A percentile compares a stretch with the other conserved stretches of the same genome.
phyloP scores from a whole-genome alignment of 2,797 vertebrate genomes.

The Pseudochirops cupreus region DNA sequence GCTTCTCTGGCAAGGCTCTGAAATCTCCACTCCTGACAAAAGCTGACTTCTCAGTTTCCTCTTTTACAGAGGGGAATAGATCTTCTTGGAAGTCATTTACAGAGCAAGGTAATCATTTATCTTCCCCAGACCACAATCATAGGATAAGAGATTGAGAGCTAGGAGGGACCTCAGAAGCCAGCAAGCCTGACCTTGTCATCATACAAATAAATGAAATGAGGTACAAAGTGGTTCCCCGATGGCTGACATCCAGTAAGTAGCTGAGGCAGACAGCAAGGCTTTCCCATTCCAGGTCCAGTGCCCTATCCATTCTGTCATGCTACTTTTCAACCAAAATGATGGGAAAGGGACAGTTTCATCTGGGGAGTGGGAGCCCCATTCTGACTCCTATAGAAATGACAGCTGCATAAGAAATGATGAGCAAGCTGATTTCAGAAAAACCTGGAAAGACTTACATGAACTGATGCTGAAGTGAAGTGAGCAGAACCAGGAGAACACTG shows the following conservation, averaged over 20 bases:
- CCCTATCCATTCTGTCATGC: background rate
- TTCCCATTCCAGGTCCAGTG: background rate
- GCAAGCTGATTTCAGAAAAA: too few relatives aligned
- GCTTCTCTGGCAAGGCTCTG: background rate
- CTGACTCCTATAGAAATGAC: background rate
- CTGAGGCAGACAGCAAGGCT: background rate
- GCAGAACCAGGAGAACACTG: too few relatives aligned
- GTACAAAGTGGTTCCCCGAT: background rate
- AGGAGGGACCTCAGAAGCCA: background rate
- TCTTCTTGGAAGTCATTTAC: background rate
- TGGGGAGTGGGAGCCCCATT: background rate
- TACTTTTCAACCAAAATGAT: background rate
- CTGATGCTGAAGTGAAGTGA: too few relatives aligned
- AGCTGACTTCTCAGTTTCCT: background rate
- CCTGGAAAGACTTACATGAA: too few relatives aligned
- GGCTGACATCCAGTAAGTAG: background rate
- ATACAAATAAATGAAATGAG: background rate
- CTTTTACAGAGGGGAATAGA: background rate
- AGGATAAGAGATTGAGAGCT: background rate
- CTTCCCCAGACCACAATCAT: background rate
- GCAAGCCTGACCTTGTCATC: background rate
- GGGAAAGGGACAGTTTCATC: background rate
- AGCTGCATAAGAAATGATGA: background rate
- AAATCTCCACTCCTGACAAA: background rate
- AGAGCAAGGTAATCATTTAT: background rate